Percentiles rank a stretch among this genome's conserved stretches.
Evolutionary conservation across 2,797 vertebrate genomes (phyloP).

Genomic region (Helarctos malayanus): DNA sequence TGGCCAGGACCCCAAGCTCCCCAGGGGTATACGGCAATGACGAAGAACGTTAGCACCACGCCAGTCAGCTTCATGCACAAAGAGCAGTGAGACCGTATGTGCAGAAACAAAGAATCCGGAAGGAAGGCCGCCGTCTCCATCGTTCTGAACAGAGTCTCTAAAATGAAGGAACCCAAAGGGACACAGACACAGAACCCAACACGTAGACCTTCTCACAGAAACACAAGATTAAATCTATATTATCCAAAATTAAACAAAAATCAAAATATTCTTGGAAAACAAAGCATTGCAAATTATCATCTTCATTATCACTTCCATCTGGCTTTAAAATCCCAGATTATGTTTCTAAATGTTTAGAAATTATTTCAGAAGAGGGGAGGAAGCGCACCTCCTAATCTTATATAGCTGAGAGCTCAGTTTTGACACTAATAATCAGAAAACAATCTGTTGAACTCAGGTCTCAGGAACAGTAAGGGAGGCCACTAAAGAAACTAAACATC

Average conservation of each 20-base stretch:
- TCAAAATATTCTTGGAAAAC: not conserved
- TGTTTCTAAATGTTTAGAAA: not conserved
- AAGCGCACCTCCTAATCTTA: not conserved
- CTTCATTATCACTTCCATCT: not conserved
- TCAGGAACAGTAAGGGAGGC: not conserved
- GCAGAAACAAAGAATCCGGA: not conserved
- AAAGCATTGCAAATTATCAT: not conserved
- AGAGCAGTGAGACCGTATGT: not conserved
- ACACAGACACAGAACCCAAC: not conserved
- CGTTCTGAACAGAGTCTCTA: not conserved
- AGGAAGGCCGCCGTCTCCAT: no score
- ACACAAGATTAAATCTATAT: accelerated
- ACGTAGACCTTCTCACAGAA: no score
- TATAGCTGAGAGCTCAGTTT: not conserved
- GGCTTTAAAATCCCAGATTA: not conserved
- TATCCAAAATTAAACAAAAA: not conserved
- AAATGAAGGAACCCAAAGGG: not conserved
- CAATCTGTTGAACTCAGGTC: not conserved
- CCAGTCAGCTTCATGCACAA: not conserved
- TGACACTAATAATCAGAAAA: not conserved
- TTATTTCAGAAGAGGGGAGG: not conserved
- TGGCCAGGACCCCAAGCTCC: accelerated
- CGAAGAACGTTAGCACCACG: not conserved
- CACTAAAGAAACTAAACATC: not conserved
- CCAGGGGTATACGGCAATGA: accelerated